Evolutionary conservation across 2,113 vertebrate genomes (phyloP).

Genomic region (Apistogramma diplotaenia): DNA sequence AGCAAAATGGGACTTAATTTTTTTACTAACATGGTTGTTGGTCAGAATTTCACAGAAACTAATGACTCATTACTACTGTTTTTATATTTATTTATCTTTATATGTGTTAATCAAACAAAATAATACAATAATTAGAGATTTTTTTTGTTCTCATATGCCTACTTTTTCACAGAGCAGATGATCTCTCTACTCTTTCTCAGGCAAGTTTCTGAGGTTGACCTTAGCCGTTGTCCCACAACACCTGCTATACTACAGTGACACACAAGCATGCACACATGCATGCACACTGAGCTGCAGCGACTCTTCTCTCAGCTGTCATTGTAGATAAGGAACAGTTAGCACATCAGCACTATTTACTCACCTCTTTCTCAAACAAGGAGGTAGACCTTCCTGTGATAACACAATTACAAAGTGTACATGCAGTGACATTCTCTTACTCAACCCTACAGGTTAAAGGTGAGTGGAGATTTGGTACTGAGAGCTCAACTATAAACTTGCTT

Average conservation of each 20-base stretch:
- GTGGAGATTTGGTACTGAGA: not conserved
- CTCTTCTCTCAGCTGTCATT: slow-evolving; percentile 53
- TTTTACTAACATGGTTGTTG: not conserved
- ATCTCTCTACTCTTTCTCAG: not conserved
- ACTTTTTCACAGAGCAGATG: not conserved
- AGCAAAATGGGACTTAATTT: not conserved
- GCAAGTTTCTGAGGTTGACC: slow-evolving; percentile 24
- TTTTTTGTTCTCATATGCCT: not conserved
- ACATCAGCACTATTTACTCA: slow-evolving; percentile 69
- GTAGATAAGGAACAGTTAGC: slow-evolving; percentile 65
- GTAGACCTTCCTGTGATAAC: slow-evolving; percentile 60
- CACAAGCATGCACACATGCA: slow-evolving; percentile 6
- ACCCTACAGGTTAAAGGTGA: slow-evolving; percentile 62
- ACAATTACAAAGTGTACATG: slow-evolving; percentile 66
- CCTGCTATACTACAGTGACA: slow-evolving; percentile 20
- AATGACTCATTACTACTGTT: not conserved
- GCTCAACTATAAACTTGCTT: slow-evolving; percentile 22
- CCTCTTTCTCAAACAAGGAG: slow-evolving; percentile 72
- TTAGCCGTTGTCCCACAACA: slow-evolving; percentile 34
- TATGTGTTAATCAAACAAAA: not conserved
- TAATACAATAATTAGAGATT: not conserved
- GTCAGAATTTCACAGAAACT: not conserved
- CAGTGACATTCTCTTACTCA: slow-evolving; percentile 61
- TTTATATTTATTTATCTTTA: not conserved
- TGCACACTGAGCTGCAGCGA: slow-evolving; percentile 1